Evolutionary conservation across 1,140 invertebrate species (phyloP).

Genomic region (Monochamus saltuarius): DNA sequence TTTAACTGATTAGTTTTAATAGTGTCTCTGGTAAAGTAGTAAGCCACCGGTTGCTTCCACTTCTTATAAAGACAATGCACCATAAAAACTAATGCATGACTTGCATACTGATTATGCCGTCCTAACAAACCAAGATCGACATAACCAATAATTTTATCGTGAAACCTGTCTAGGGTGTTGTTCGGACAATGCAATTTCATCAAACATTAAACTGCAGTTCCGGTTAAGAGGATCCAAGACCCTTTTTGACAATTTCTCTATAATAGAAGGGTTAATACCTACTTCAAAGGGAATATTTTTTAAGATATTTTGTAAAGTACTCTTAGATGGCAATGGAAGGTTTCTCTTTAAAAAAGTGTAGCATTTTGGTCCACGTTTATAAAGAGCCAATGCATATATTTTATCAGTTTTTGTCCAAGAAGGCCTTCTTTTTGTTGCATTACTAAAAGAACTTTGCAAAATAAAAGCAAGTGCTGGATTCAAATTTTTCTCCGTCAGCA

Average conservation of each 20-base stretch:
- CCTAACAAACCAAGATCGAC: slow-evolving; percentile 44
- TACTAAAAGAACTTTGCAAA: neutral
- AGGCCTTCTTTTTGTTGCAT: neutral
- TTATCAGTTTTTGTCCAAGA: slow-evolving; percentile 1
- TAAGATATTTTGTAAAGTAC: slow-evolving; percentile 18
- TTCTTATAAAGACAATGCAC: slow-evolving; percentile 14
- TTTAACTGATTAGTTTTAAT: slow-evolving; percentile 17
- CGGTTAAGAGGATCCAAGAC: slow-evolving; percentile 18
- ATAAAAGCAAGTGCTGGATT: neutral
- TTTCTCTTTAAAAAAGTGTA: slow-evolving; percentile 10
- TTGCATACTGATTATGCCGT: slow-evolving; percentile 27
- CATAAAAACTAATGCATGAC: slow-evolving; percentile 32
- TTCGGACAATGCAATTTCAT: slow-evolving; percentile 23
- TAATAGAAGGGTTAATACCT: slow-evolving; percentile 8
- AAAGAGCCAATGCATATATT: neutral
- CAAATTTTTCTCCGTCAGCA: neutral
- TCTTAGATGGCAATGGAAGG: slow-evolving; percentile 19
- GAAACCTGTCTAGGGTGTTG: slow-evolving; percentile 11
- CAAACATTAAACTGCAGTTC: slow-evolving; percentile 25
- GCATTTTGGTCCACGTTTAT: neutral
- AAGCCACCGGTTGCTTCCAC: slow-evolving; percentile 27
- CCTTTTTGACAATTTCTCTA: slow-evolving; percentile 14
- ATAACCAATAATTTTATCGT: slow-evolving; percentile 46
- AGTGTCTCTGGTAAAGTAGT: slow-evolving; percentile 21
- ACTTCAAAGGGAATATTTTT: slow-evolving; percentile 19